A percentile compares a stretch with the other conserved stretches of the same genome.
Evolutionary conservation across 1,140 invertebrate species (phyloP).

Genomic region (Octopus bimaculoides): DNA sequence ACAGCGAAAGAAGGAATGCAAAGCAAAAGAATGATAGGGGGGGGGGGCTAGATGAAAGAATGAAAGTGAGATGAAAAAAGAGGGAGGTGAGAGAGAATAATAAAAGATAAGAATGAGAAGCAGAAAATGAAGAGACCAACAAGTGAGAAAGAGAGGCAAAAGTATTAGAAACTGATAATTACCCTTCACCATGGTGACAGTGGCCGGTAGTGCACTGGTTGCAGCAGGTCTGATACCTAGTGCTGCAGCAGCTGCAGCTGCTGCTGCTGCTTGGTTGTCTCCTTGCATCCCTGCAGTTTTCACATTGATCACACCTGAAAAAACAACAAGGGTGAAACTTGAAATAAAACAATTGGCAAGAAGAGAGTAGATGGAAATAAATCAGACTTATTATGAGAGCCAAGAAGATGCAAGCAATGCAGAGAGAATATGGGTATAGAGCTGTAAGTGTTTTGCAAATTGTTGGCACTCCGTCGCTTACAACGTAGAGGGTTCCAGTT

Average conservation of each 20-base stretch:
- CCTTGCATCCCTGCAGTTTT: constrained; percentile 5
- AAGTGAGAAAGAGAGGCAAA: neutral
- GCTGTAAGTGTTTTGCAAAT: too few species aligned
- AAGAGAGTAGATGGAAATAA: too few species aligned
- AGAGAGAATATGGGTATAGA: too few species aligned
- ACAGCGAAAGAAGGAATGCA: neutral
- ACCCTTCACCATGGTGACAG: constrained; percentile 15
- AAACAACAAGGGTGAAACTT: neutral
- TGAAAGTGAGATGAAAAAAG: neutral
- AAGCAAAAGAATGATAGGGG: neutral
- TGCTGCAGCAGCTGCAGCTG: neutral
- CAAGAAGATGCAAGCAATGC: too few species aligned
- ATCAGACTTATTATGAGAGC: too few species aligned
- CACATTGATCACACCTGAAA: constrained; percentile 12
- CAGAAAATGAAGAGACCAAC: neutral
- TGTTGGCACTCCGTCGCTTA: too few species aligned
- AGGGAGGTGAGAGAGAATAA: neutral
- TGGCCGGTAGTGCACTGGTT: neutral
- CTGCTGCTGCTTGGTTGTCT: neutral
- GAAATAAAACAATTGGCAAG: too few species aligned
- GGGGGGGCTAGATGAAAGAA: neutral
- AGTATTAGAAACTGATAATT: neutral
- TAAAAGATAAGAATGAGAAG: neutral
- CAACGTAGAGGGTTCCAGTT: too few species aligned
- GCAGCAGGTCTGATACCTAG: constrained; percentile 8